A percentile compares a stretch with the other conserved stretches of the same genome.
Evolutionary conservation across 2,888 invertebrate species (phyloP).

Genomic region (Agrochola macilenta): DNA sequence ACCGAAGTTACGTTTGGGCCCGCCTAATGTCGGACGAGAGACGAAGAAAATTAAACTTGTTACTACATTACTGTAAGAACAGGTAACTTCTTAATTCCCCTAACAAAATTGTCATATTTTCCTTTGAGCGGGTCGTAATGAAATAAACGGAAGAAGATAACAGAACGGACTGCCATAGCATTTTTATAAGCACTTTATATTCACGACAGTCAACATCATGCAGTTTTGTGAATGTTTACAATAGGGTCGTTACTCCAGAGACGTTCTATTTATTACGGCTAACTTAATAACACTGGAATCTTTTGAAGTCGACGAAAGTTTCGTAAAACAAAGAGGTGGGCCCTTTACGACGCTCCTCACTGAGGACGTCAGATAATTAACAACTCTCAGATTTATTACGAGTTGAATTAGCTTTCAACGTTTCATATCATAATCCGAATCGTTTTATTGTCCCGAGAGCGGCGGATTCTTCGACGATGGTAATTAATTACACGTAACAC

Average conservation of each 20-base stretch:
- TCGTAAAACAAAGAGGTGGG: conserved; percentile 79
- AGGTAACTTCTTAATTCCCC: conserved; percentile 88
- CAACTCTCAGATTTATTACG: conserved; percentile 86
- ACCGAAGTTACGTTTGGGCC: conserved; percentile 72
- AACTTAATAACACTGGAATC: conserved; percentile 77
- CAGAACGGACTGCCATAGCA: conserved; percentile 73
- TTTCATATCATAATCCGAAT: conserved; percentile 87
- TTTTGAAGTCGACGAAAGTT: conserved; percentile 81
- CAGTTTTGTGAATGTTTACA: conserved; percentile 73
- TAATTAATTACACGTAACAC: conserved; percentile 85
- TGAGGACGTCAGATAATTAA: conserved; percentile 82
- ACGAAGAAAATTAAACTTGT: conserved; percentile 84
- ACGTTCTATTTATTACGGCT: conserved; percentile 73
- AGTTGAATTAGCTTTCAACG: conserved; percentile 86
- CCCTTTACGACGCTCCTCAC: conserved; percentile 78
- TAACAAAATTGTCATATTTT: conserved; percentile 87
- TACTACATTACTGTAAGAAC: conserved; percentile 83
- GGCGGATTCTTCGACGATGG: conserved; percentile 71
- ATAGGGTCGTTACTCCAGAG: conserved; percentile 65
- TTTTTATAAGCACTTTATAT: conserved; percentile 79
- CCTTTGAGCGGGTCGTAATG: conserved; percentile 82
- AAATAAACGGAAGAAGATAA: conserved; percentile 79
- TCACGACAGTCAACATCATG: conserved; percentile 54
- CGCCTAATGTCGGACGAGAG: conserved; percentile 77
- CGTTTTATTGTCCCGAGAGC: conserved; percentile 82